Percentiles rank a stretch among this genome's conserved stretches.
Conservation (phyloP, 2,888 invertebrate genomes). For the Clitarchus hookeri region DNA sequence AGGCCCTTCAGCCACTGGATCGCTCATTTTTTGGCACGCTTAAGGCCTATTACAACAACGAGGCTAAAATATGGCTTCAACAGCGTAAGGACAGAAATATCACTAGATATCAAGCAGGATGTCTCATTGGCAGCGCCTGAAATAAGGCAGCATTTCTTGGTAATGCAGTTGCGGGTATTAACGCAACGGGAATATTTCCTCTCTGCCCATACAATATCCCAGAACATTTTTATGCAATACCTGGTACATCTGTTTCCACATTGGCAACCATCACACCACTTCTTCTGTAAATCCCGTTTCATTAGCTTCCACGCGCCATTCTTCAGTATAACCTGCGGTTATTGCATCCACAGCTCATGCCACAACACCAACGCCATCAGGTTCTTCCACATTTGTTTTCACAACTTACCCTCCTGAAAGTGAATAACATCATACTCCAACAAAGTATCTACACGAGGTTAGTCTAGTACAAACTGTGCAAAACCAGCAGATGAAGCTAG, state of each 20-base stretch:
- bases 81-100: neutral
- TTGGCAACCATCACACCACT: neutral
- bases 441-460: neutral
- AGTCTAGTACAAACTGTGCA: neutral
- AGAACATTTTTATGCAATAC: neutral
- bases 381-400: neutral
- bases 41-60: too few relatives aligned
- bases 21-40: too few relatives aligned
- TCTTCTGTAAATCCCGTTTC: neutral
- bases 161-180: neutral
- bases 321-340: too few relatives aligned
- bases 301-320: neutral
- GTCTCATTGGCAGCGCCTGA: neutral
- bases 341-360: neutral
- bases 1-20: too few relatives aligned
- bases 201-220: neutral
- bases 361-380: neutral
- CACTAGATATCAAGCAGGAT: neutral
- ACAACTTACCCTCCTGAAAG: neutral
- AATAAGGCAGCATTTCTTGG: neutral
- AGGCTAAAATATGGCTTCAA: too few relatives aligned
- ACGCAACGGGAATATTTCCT: conserved; percentile 11
- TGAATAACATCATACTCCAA: neutral
- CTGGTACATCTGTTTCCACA: neutral
- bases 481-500: neutral